phyloP scores from a whole-genome alignment of 2,113 vertebrate genomes.

The Macroglossus sobrinus region DNA sequence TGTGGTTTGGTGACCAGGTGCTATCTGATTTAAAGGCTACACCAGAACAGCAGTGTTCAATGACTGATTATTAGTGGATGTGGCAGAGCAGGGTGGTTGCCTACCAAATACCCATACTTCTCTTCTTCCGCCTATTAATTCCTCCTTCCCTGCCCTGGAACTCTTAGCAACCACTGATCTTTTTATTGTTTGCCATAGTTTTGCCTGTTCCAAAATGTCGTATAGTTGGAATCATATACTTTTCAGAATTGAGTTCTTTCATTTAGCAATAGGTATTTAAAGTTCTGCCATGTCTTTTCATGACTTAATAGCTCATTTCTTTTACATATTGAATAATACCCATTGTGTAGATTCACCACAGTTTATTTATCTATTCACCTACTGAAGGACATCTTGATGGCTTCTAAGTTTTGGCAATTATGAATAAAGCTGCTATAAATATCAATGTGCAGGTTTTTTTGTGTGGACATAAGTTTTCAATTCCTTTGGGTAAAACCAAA shows the following conservation, averaged over 20 bases:
- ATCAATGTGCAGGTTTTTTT: neutral
- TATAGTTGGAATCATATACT: neutral
- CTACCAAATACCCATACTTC: neutral
- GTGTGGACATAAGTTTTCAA: constrained; percentile 4
- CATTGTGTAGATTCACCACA: neutral
- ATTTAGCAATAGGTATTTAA: neutral
- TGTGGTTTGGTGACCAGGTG: neutral
- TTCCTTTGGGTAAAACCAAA: constrained; percentile 10
- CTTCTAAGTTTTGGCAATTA: constrained; percentile 27
- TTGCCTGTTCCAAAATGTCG: neutral
- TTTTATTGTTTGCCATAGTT: neutral
- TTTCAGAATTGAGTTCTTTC: neutral
- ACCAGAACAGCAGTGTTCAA: neutral
- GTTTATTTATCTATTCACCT: constrained; percentile 13
- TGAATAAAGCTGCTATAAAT: neutral
- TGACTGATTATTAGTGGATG: neutral
- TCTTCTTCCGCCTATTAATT: neutral
- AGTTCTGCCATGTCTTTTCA: neutral
- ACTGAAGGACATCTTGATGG: neutral
- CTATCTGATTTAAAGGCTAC: neutral
- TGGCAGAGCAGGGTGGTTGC: neutral
- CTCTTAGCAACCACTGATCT: neutral
- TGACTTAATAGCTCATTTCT: neutral
- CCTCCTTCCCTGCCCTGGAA: neutral
- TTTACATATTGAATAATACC: neutral